Evolutionary conservation across 2,113 vertebrate genomes (phyloP), one percentile per base, ranked within the genome.

Genomic region (Cyphotilapia sp.): DNA sequence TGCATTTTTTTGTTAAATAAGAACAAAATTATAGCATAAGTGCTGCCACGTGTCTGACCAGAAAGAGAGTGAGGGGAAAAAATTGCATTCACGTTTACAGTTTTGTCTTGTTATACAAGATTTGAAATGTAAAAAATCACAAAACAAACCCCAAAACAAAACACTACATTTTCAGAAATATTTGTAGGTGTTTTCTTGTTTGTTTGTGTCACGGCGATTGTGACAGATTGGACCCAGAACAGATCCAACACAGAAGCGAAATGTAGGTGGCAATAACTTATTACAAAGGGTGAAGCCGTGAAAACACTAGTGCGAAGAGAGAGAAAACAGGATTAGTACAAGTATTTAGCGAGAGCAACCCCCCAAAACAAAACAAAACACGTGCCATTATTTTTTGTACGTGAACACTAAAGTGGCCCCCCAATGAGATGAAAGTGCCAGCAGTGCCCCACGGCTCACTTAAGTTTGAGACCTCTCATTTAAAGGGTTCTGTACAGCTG

Each of bases 361-460:
- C 14, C 29, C 5, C 8, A 61, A 61, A 31, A 61, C 29, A 33
- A 61, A 61, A 33, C 57, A 63, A 63, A 33, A 63, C 59, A 19
- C 0, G 4, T 0, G 1, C 16, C 57, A 11, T 61, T 33, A 61
- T 19, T 61, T 61, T 66, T 66, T 35, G 31, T 12, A 12, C 0
- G 1, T n/a, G 31, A 8, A 35, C 17, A n/a, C 61, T 66, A 35
- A 66, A 66, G 61, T 66, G 9, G 17, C 0, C 61, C 31, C 17
- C 61, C 59, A 35, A 12, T 66, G 31, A 66, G 31, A 66, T 12
- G 31, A 66, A n/a, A 35, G 17, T 35, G 31, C 2, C 31, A 35
- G 59, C 59, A 63, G 17, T 63, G 31, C 6, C 31, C 59, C 61
- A 5, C 9, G 0, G 17, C 31, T 66, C 61, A 66, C 17, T 35